phyloP scores from a whole-genome alignment of 92 coral and sea anemone genomes.

The Bergia puertoricense region DNA sequence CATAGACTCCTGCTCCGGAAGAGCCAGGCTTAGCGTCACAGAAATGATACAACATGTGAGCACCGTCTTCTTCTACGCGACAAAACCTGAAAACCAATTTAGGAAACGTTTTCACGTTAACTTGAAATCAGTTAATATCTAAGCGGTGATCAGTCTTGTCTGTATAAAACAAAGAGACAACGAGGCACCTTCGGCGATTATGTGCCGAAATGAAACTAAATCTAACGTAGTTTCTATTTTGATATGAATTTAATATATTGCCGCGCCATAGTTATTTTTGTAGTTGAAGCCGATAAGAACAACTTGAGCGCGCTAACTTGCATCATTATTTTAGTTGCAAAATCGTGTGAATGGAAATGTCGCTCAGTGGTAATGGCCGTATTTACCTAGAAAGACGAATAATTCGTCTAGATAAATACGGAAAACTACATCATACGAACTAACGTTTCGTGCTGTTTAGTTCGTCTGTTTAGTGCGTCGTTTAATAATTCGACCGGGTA shows the following conservation, averaged over 20 bases:
- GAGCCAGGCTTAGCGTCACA: constrained; percentile 95
- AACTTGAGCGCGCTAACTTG: too few relatives aligned
- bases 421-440: too few relatives aligned
- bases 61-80: constrained; percentile 34
- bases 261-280: background rate
- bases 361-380: background rate
- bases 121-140: background rate
- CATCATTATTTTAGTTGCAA: background rate
- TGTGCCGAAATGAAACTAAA: background rate
- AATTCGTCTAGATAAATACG: too few relatives aligned
- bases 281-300: too few relatives aligned
- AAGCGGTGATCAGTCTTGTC: background rate
- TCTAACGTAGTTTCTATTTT: background rate
- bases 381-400: too few relatives aligned
- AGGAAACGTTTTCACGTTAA: background rate
- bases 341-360: background rate
- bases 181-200: background rate
- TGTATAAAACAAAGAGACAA: background rate
- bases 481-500: too few relatives aligned
- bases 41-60: constrained; percentile 79
- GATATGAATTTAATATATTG: too few relatives aligned
- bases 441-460: too few relatives aligned
- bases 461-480: too few relatives aligned
- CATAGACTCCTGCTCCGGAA: constrained; percentile 96
- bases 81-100: constrained; percentile 51